phyloP scores from a whole-genome alignment of 2,113 vertebrate species.

The Istiophorus platypterus region DNA sequence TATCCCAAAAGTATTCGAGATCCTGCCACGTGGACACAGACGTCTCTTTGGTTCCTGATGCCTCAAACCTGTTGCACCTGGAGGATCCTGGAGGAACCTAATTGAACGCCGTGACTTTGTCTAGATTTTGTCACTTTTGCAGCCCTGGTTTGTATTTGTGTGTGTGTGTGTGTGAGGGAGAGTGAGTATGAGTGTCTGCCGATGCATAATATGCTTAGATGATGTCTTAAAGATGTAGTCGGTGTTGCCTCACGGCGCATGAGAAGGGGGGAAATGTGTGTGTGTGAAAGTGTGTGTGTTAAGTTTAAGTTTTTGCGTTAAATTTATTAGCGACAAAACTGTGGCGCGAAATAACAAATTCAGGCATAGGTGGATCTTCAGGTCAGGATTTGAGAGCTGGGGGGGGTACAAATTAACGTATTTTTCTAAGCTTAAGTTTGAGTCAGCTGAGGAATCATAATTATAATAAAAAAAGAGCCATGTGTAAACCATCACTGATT shows the following conservation, averaged over 20 bases:
- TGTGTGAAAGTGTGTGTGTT: no score
- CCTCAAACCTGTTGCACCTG: slow-evolving; percentile 12
- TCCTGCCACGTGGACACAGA: not conserved
- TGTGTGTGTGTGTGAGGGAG: not conserved
- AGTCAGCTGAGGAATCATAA: no score
- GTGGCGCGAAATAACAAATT: not conserved
- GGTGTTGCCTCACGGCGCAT: no score
- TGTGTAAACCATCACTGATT: no score
- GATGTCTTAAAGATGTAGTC: slow-evolving; percentile 49
- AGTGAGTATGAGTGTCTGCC: slow-evolving; percentile 7
- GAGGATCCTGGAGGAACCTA: no score
- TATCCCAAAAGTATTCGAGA: accelerated
- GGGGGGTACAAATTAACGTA: no score
- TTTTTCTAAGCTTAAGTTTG: not conserved
- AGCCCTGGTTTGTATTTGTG: not conserved
- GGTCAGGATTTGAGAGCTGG: not conserved
- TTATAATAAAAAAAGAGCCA: no score
- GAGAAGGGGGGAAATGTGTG: no score
- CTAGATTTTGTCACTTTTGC: slow-evolving; percentile 16
- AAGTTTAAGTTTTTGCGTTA: no score
- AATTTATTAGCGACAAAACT: not conserved
- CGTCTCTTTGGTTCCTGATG: no score
- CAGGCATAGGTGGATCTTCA: not conserved
- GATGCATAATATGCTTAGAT: slow-evolving; percentile 49
- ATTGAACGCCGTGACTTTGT: slow-evolving; percentile 6